Evolutionary conservation across 2,888 invertebrate genomes (phyloP), one percentile per base, ranked within the genome.

Genomic region (Colletes collaris): DNA sequence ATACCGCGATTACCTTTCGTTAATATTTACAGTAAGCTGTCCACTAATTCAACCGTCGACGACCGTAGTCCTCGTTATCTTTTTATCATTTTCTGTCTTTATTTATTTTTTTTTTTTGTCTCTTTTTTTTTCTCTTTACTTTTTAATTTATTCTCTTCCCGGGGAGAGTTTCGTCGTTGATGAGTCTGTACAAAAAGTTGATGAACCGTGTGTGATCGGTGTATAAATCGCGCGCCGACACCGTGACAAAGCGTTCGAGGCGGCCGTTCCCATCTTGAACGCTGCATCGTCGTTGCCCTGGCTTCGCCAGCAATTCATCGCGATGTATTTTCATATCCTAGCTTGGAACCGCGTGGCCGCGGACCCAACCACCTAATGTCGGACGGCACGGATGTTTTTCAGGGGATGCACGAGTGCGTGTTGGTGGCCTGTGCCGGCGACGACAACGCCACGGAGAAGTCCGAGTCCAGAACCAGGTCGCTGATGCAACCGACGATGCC

Each of bases 401-500:
- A 93, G 86, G 92, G 92, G 84, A 93, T 91, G 83, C 93, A 93
- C 74, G 92, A 90, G 79, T 92, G 95, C 88, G 95, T 95, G 69
- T 95, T 95, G 90, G 95, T 95, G 0, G 95, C 94, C 64, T 96
- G 94, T 76, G 95, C 96, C 11, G 95, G 95, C 55, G 95, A 93
- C 7, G 96, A 95, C 56, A 97, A 94, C 13, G 96, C 95, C 62
- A 98, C 95, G 87, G 96, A 95, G 90, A 96, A 96, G 92, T 97
- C 97, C 13, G 97, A 96, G 85, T 96, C 97, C 65, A 98, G 94
- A 1, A 96, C 96, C 87, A 98, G 95, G 93, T 97, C 97, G 58
- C 97, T 96, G 88, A 98, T 96, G 93, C 98, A 98, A 50, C 98
- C 98, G 55, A 95, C 94, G 79, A 97, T 95, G 46, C 97, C 97